phyloP scores from a whole-genome alignment of 2,888 invertebrate genomes.

The Actias luna region DNA sequence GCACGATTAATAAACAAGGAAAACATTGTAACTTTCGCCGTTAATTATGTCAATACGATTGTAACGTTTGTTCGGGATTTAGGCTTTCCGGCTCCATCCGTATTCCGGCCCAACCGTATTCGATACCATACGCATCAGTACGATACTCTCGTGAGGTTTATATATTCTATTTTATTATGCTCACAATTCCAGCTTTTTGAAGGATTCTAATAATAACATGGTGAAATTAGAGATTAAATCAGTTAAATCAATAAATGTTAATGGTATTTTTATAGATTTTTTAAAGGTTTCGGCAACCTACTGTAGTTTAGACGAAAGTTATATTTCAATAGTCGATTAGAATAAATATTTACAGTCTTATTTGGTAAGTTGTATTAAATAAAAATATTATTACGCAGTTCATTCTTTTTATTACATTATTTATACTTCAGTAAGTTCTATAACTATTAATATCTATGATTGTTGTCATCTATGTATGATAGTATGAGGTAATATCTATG shows the following conservation, averaged over 20 bases:
- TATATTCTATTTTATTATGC: neutral
- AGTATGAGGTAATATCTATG: too few species aligned
- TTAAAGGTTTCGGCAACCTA: neutral
- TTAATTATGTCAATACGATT: constrained; percentile 10
- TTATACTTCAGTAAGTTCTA: too few species aligned
- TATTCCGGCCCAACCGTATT: neutral
- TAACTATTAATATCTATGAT: too few species aligned
- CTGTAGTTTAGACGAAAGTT: neutral
- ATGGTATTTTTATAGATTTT: neutral
- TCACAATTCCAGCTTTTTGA: neutral
- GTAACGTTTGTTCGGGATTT: constrained; percentile 11
- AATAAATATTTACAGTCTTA: too few species aligned
- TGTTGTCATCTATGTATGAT: too few species aligned
- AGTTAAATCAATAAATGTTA: neutral
- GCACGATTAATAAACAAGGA: constrained; percentile 4
- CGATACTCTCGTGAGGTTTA: neutral
- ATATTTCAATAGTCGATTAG: too few species aligned
- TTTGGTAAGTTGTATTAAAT: neutral
- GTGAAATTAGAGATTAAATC: neutral
- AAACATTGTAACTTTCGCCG: constrained; percentile 8
- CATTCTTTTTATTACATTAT: neutral
- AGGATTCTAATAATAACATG: neutral
- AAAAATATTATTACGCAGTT: neutral
- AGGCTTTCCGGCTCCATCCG: constrained; percentile 8
- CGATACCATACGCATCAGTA: neutral